phyloP scores from a whole-genome alignment of 2,888 invertebrate genomes.

The Chymomyza fuscimana region DNA sequence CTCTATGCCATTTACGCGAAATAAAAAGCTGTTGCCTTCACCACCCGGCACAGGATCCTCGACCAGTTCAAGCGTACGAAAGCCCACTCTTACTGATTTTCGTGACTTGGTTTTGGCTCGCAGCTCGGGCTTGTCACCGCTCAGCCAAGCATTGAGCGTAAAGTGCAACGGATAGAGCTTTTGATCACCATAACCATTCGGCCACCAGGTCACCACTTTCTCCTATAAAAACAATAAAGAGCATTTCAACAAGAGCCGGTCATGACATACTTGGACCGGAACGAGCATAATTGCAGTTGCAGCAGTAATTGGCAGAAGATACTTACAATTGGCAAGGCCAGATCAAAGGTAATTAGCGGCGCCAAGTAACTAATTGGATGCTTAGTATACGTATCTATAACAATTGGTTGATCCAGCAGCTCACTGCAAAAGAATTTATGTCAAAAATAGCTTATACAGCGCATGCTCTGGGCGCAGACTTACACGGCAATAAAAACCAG shows the following conservation, averaged over 20 bases:
- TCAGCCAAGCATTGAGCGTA: slow-evolving; percentile 79
- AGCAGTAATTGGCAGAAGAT: slow-evolving; percentile 23
- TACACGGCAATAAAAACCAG: slow-evolving; percentile 77
- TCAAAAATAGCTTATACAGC: slow-evolving; percentile 1
- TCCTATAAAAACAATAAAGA: slow-evolving; percentile 70
- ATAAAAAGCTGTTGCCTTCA: slow-evolving; percentile 89
- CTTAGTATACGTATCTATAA: slow-evolving; percentile 55
- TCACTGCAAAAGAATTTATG: slow-evolving; percentile 64
- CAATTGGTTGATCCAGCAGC: slow-evolving; percentile 67
- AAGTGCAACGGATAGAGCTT: slow-evolving; percentile 86
- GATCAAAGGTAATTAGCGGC: slow-evolving; percentile 74
- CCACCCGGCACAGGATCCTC: slow-evolving; percentile 80
- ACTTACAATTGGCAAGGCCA: slow-evolving; percentile 75
- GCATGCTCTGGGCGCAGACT: slow-evolving; percentile 37
- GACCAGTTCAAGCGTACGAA: slow-evolving; percentile 90
- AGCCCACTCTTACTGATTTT: slow-evolving; percentile 87
- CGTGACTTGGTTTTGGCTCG: slow-evolving; percentile 73
- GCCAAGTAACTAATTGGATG: slow-evolving; percentile 61
- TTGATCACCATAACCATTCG: slow-evolving; percentile 93
- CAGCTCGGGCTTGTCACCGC: slow-evolving; percentile 47
- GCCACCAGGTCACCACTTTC: slow-evolving; percentile 91
- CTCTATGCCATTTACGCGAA: slow-evolving; percentile 90
- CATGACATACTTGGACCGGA: slow-evolving; percentile 42
- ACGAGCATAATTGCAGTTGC: slow-evolving; percentile 31
- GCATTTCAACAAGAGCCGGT: slow-evolving; percentile 3